Base-by-base conservation (phyloP, 92 coral and sea anemone species). In the Zoanthus gigantus region DNA sequence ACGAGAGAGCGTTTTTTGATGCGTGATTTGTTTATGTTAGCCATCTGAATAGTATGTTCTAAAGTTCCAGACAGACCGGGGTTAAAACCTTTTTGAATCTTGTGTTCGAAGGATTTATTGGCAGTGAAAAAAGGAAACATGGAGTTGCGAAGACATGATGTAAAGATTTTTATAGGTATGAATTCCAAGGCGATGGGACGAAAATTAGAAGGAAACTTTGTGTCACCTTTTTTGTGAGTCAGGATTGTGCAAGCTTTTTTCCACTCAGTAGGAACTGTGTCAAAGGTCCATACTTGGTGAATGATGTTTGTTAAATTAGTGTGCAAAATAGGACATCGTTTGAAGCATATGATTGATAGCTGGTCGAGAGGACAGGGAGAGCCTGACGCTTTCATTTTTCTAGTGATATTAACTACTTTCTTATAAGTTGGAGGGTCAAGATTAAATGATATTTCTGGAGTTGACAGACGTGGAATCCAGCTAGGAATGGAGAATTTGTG, bases 361-460 rank as follows among this genome's bases (percentile, higher is more conserved):
- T 23, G 23, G 23, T 23, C 23, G 23, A 23, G 23, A 23, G 23
- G 78, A 75, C 77, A 83, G n/a, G 87, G 77, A 47, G 76, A 56
- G 34, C 72, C 71, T 5, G 72, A 53, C 44, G 53, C 71, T 72
- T 85, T 85, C 71, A 84, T 84, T 56, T 63, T 85, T 17, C 29
- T 47, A 0, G 53, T 73, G 10, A 73, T 72, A 15, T 53, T 50
- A 14, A 69, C 18, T 15, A 84, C 71, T 84, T 68, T 16, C 16
- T 53, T 42, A 71, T 84, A 84, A 71, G 68, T 16, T 13, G 79
- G 88, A 47, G 80, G 71, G 11, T 46, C 46, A 34, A 61, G 86
- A 53, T 82, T 45, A 58, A 82, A 82, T 31, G 52, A 60, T 45
- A 5, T 14, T 56, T 56, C 63, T 5, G 63, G 63, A 9, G 63